phyloP scores from a whole-genome alignment of 1,140 invertebrate genomes.

The Drosophila willistoni region DNA sequence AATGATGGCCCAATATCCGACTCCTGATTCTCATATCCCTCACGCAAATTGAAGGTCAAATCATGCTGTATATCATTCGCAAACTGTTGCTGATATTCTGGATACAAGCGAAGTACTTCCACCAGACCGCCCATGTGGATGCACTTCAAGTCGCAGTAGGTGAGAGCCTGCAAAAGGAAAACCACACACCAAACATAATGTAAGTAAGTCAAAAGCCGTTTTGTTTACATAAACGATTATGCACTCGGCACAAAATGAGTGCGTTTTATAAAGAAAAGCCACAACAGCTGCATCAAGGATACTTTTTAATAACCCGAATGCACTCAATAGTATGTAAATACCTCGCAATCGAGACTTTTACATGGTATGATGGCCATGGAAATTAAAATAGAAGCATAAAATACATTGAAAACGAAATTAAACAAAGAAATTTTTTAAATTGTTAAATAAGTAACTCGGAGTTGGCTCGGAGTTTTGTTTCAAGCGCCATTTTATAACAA shows the following conservation, averaged over 20 bases:
- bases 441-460: no score
- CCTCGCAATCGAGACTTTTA: neutral
- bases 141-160: conserved; percentile 98
- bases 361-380: neutral
- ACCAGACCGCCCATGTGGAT: conserved; percentile 95
- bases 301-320: conserved; percentile 10
- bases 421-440: no score
- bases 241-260: conserved; percentile 36
- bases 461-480: no score
- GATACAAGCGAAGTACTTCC: conserved; percentile 95
- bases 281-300: neutral
- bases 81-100: conserved; percentile 97
- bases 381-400: neutral
- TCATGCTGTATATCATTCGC: conserved; percentile 97
- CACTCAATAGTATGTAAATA: neutral
- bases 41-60: conserved; percentile 96
- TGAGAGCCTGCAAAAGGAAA: conserved; percentile 87
- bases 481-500: no score
- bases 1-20: conserved; percentile 92
- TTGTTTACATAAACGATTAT: conserved; percentile 63
- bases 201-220: conserved; percentile 47
- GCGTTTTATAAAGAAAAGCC: neutral
- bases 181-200: conserved; percentile 26
- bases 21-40: conserved; percentile 95
- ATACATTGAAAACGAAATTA: no score